Percentiles rank a stretch among this genome's conserved stretches.
These are phyloP conservation scores for Pyrrhura leucotis DNA, from an alignment of 2,797 vertebrate species.

Conservation along the genomic window DNA sequence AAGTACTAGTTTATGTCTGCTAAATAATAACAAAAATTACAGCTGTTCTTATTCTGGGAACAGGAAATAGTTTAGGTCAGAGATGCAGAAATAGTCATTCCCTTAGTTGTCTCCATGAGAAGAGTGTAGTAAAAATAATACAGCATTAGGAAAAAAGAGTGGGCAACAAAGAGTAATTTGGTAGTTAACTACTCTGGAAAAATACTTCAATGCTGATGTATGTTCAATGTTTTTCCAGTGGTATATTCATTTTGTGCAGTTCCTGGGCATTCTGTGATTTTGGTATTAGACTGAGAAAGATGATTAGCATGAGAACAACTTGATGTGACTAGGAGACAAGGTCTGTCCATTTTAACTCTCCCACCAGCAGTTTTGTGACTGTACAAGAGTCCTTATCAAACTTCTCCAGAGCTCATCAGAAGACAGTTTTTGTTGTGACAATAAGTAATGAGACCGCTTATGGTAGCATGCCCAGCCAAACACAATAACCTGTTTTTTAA, in stretches of 20 bases:
- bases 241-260: neutral
- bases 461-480: neutral
- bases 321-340: neutral
- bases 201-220: neutral
- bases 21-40: neutral
- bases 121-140: neutral
- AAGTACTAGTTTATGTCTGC: neutral
- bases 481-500: neutral
- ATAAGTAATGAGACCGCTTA: neutral
- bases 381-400: neutral
- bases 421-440: neutral
- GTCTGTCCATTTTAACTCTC: neutral
- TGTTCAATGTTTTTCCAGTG: neutral
- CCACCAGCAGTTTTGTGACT: neutral
- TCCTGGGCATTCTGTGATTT: neutral
- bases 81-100: neutral
- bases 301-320: neutral
- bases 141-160: fast-evolving
- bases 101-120: neutral
- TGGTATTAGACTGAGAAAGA: neutral
- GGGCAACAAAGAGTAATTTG: neutral
- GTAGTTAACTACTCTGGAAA: neutral
- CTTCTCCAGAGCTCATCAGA: neutral
- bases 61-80: neutral
- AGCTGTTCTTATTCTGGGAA: neutral